Base-by-base conservation (phyloP, 2,888 invertebrate species). In the Cheilosia vernalis region DNA sequence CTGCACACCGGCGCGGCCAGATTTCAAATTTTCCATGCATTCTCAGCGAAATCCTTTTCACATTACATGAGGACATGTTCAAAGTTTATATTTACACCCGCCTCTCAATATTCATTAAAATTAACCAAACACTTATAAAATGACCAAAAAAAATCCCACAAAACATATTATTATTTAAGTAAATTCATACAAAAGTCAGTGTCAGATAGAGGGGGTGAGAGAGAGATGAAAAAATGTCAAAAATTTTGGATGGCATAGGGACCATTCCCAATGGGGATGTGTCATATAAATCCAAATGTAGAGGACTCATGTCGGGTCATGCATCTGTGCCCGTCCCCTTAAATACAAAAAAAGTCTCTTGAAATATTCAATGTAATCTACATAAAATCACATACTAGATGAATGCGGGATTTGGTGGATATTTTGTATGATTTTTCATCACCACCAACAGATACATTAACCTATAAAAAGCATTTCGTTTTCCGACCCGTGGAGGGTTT, bases 321-420 rank as follows among this genome's bases (percentile, higher is more conserved):
- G 72, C 66, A 82, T 72, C 60, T 64, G 64, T 60, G 60, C 27
- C n/a, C 33, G 6, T 10, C 15, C 6, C 15, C 9, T 27, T 44
- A 7, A 30, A 13, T 6, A 42, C 9, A 67, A 44, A 58, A 58
- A 66, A 66, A 66, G 47, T 51, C 79, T 73, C 61, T 67, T 79
- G 67, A 79, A 83, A 83, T 83, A 83, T 83, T 83, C 63, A 83
- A 74, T 69, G 79, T 79, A 79, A 79, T 83, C 73, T 79, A 58
- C 79, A 83, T 83, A 74, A 83, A 83, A 83, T 83, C 78, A 83
- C 55, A 82, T 82, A 21, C 61, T 66, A 67, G 53, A 47, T 82
- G 72, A 49, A 53, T 70, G 33, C 9, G 24, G 44, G n/a, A 13
- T 61, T 24, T 27, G 10, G n/a, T 66, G 66, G 2, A 51, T 5